A percentile compares a stretch with the other conserved stretches of the same genome.
Conservation (phyloP, 2,888 invertebrate species). For the Oscheius myriophilus region DNA sequence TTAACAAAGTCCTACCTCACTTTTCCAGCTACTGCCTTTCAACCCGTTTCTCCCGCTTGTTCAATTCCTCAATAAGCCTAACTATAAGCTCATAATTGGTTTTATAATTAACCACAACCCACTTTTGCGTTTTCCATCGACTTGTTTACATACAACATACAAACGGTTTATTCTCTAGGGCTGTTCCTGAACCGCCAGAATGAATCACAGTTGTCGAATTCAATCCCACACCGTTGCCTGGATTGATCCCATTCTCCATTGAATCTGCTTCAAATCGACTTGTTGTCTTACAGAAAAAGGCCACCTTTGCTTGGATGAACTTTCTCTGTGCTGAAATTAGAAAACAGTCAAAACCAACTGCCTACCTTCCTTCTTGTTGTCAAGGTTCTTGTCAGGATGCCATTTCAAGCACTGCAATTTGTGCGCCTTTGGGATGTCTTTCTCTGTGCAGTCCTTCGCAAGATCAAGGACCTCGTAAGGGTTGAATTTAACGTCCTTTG, state of each 20-base stretch:
- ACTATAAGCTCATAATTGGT: not conserved
- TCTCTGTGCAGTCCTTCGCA: constrained; percentile 48
- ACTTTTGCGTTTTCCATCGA: constrained; percentile 46
- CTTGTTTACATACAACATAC: too few species aligned
- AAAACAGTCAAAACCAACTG: not conserved
- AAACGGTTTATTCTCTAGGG: too few species aligned
- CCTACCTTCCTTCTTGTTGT: constrained; percentile 51
- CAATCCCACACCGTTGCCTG: too few species aligned
- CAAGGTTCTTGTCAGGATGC: constrained; percentile 60
- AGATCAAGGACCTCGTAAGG: constrained; percentile 54
- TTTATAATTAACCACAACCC: not conserved
- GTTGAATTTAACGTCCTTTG: constrained; percentile 25
- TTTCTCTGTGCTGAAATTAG: constrained; percentile 33
- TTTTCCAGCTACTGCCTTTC: constrained; percentile 1
- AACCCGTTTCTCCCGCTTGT: constrained; percentile 44
- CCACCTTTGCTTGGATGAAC: constrained; percentile 55
- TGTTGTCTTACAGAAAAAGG: constrained; percentile 54
- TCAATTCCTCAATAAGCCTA: constrained; percentile 47
- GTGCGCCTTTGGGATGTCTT: constrained; percentile 56
- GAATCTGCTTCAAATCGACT: too few species aligned
- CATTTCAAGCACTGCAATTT: constrained; percentile 54
- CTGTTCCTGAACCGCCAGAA: constrained; percentile 37
- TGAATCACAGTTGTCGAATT: too few species aligned
- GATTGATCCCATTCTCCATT: too few species aligned
- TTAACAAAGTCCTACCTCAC: too few species aligned